Evolutionary conservation across 2,797 vertebrate species (phyloP).

Genomic region (Harpagifer antarcticus): DNA sequence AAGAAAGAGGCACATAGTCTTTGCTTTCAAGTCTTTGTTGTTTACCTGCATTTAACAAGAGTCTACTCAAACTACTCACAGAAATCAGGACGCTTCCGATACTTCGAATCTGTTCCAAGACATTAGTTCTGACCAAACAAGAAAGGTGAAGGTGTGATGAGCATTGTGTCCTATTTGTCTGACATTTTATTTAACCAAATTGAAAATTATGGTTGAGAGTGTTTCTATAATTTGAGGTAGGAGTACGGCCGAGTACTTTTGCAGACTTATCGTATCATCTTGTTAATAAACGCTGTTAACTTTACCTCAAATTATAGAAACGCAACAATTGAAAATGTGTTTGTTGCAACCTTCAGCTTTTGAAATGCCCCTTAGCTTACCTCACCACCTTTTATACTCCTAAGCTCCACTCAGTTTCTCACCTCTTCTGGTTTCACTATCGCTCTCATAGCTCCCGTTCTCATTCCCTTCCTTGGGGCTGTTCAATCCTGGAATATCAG

Average conservation of each 20-base stretch:
- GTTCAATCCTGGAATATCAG: slow-evolving; percentile 48
- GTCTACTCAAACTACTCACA: too few species aligned
- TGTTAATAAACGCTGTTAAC: too few species aligned
- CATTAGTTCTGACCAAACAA: neutral
- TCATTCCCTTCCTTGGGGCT: slow-evolving; percentile 82
- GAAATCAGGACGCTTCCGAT: too few species aligned
- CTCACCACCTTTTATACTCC: neutral
- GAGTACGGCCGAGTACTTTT: too few species aligned
- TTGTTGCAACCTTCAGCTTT: neutral
- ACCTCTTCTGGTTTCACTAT: slow-evolving; percentile 71
- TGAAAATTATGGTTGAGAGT: too few species aligned
- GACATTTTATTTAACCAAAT: neutral
- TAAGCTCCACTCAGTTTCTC: slow-evolving; percentile 20
- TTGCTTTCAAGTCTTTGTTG: neutral
- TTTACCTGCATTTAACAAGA: too few species aligned
- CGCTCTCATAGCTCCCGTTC: slow-evolving; percentile 87
- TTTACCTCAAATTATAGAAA: too few species aligned
- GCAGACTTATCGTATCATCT: too few species aligned
- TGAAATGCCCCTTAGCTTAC: neutral
- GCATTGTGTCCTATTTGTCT: neutral
- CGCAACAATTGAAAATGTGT: neutral
- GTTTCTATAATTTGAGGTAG: too few species aligned
- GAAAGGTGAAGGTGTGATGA: neutral
- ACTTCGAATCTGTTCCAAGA: too few species aligned
- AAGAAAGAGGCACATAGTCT: neutral